Conservation (phyloP, 2,113 vertebrate species). For the Charina bottae region DNA sequence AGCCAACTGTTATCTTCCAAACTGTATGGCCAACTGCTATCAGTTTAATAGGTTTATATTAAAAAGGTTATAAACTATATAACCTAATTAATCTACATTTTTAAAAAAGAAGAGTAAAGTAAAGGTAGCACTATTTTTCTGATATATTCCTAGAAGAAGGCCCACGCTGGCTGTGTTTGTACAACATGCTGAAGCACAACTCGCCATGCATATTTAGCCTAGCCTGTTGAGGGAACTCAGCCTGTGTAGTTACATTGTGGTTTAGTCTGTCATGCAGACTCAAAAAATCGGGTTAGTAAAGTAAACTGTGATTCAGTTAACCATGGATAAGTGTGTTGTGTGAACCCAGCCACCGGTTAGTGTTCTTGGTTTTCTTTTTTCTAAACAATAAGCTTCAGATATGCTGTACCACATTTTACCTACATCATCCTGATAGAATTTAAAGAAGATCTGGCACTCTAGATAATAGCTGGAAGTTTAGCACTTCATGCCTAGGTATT, state of each 20-base stretch:
- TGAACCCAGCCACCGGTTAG: neutral
- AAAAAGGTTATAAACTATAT: neutral
- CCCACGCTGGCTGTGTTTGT: neutral
- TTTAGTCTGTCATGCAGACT: neutral
- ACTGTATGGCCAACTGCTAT: neutral
- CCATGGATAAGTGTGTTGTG: neutral
- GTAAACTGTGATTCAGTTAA: neutral
- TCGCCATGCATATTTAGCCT: neutral
- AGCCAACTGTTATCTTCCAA: neutral
- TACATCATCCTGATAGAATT: neutral
- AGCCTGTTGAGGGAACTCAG: neutral
- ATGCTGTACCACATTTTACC: neutral
- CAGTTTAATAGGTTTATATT: neutral
- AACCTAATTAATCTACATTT: neutral
- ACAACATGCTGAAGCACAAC: neutral
- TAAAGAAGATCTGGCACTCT: neutral
- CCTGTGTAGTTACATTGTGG: neutral
- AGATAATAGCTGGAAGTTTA: neutral
- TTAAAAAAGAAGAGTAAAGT: neutral
- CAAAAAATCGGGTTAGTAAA: neutral
- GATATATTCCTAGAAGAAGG: neutral
- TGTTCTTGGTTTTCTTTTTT: neutral
- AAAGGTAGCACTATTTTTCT: neutral
- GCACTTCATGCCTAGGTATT: neutral
- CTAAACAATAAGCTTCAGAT: neutral